Evolutionary conservation across 2,797 vertebrate species (phyloP).

Genomic region (Anguilla anguilla): DNA sequence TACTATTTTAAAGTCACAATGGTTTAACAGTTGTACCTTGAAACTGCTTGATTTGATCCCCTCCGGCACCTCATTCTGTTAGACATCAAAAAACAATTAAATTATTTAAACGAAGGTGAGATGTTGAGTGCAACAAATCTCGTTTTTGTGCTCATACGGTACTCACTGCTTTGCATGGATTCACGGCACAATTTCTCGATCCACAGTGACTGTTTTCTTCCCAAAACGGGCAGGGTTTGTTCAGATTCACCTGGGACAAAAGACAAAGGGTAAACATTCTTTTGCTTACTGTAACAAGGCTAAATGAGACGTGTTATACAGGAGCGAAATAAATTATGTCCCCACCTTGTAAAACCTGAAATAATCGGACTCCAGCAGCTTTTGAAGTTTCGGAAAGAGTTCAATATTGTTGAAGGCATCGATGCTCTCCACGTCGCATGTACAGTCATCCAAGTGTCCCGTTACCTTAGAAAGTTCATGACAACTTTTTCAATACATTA

Average conservation of each 20-base stretch:
- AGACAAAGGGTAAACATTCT: not conserved
- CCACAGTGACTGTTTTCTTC: constrained; percentile 79
- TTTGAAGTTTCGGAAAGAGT: constrained; percentile 83
- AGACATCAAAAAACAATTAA: constrained; percentile 40
- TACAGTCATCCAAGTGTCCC: constrained; percentile 87
- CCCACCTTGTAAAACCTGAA: constrained; percentile 92
- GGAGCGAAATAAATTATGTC: not conserved
- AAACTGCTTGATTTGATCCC: constrained; percentile 77
- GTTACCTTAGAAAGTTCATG: constrained; percentile 71
- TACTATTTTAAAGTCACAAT: not conserved
- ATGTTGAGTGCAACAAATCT: not conserved
- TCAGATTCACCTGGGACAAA: constrained; percentile 81
- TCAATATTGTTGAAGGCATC: constrained; percentile 86
- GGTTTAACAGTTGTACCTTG: constrained; percentile 62
- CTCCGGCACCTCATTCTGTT: constrained; percentile 84
- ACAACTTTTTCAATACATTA: not conserved
- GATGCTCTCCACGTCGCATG: constrained; percentile 92
- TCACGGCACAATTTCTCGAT: constrained; percentile 82
- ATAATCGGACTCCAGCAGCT: constrained; percentile 84
- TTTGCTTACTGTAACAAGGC: not conserved
- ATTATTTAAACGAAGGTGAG: not conserved
- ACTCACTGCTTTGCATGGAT: constrained; percentile 87
- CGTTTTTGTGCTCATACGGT: not conserved
- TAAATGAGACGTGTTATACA: not conserved
- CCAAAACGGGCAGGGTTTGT: constrained; percentile 92